Percentiles rank a stretch among this genome's conserved stretches.
These are phyloP conservation scores for Catharus bicknelli DNA, from an alignment of 2,113 vertebrate genomes.

Conservation along the genomic window DNA sequence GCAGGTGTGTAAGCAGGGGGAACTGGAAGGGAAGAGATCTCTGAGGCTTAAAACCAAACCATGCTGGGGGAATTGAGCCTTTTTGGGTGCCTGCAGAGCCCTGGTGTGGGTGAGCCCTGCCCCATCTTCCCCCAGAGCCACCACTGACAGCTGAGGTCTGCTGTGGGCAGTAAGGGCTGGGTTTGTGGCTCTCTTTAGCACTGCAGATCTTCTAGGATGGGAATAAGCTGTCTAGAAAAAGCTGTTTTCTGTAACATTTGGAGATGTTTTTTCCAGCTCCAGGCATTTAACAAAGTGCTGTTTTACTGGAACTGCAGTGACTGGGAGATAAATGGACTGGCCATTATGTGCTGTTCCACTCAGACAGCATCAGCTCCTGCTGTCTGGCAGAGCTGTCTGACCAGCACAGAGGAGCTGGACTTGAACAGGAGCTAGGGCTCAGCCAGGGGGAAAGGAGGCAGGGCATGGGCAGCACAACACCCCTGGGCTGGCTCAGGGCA, in stretches of 20 bases:
- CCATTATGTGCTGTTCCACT: constrained; percentile 26
- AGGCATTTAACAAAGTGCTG: constrained; percentile 34
- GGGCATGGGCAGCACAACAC: background rate
- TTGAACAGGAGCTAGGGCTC: background rate
- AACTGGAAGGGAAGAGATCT: background rate
- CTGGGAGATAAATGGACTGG: constrained; percentile 44
- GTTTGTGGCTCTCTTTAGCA: background rate
- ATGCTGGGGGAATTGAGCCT: background rate
- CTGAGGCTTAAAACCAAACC: background rate
- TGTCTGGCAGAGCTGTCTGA: constrained; percentile 42
- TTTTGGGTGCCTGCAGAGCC: background rate
- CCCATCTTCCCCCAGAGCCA: background rate
- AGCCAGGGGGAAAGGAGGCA: background rate
- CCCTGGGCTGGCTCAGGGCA: background rate
- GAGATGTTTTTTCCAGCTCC: background rate
- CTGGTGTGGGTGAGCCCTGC: background rate
- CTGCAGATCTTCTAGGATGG: background rate
- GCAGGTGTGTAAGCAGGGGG: background rate
- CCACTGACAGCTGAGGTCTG: background rate
- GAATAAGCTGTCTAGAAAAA: background rate
- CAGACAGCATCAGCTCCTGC: constrained; percentile 31
- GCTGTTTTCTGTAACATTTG: background rate
- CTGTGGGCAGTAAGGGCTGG: background rate
- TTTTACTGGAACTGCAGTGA: constrained; percentile 43
- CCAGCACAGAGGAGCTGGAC: background rate